Percentiles rank a stretch among this genome's conserved stretches.
Evolutionary conservation across 2,888 invertebrate genomes (phyloP).

Genomic region (Linyphia triangularis): DNA sequence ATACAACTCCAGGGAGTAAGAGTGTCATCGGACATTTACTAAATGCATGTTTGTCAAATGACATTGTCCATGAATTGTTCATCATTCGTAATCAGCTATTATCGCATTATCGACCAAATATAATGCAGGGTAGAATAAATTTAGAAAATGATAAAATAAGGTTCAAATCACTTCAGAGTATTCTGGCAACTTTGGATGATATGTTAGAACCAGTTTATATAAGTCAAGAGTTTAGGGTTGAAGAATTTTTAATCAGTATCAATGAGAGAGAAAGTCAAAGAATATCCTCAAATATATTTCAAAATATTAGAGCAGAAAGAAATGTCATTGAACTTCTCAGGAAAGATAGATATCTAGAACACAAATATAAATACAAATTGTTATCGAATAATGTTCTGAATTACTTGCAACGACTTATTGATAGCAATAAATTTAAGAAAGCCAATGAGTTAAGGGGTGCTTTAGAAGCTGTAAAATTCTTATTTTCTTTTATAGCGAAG

Average conservation of each 20-base stretch:
- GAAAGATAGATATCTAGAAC: not conserved
- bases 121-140: not conserved
- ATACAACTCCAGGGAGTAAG: not conserved
- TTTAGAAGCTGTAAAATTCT: not conserved
- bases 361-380: not conserved
- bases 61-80: not conserved
- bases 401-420: not conserved
- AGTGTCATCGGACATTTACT: not conserved
- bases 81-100: slow-evolving; percentile 7
- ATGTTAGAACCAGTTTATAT: not conserved
- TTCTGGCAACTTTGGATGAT: not conserved
- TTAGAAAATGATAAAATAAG: not conserved
- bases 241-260: not conserved
- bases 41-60: not conserved
- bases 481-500: not conserved
- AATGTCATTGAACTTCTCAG: not conserved
- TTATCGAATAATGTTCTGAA: not conserved
- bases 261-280: not conserved
- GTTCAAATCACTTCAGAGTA: not conserved
- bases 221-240: not conserved
- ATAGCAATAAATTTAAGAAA: not conserved
- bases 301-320: not conserved
- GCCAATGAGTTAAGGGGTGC: not conserved
- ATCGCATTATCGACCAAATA: not conserved
- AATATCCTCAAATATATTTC: not conserved